A percentile compares a stretch with the other conserved stretches of the same genome.
Conservation (phyloP, 2,797 vertebrate genomes). For the Macropus fuliginosus region DNA sequence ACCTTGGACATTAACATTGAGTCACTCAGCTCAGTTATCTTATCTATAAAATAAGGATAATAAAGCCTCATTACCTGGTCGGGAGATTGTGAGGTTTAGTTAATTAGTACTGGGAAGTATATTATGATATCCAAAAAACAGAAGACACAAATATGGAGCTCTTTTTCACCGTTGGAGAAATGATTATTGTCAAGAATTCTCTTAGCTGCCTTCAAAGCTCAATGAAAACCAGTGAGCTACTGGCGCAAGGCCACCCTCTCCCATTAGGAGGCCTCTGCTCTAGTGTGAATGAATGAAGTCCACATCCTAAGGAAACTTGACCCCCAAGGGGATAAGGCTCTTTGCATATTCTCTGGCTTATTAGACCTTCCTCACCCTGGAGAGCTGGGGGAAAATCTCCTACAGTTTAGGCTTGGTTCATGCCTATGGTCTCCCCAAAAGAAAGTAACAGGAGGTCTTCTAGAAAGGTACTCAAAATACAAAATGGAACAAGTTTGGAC, state of each 20-base stretch:
- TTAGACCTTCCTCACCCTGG: background rate
- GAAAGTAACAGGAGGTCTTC: background rate
- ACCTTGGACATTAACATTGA: background rate
- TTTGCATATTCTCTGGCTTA: background rate
- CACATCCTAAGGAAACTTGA: background rate
- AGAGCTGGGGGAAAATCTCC: background rate
- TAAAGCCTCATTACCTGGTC: constrained; percentile 22
- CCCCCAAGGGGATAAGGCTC: background rate
- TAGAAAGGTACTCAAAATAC: background rate
- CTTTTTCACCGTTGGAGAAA: background rate
- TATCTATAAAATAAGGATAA: background rate
- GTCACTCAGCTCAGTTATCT: constrained; percentile 20
- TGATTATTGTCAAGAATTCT: background rate
- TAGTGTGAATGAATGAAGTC: background rate
- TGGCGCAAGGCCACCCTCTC: background rate
- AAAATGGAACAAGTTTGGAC: background rate
- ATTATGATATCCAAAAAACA: background rate
- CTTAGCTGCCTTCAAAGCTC: background rate
- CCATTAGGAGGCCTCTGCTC: background rate
- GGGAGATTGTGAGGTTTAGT: constrained; percentile 12
- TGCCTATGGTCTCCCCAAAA: background rate
- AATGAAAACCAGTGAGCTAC: background rate
- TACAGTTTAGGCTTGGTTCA: background rate
- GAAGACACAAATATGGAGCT: constrained; percentile 16
- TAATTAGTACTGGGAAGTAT: constrained; percentile 24